Evolutionary conservation across 1,140 invertebrate species (phyloP), one percentile per base, ranked within the genome.

Genomic region (Adoxophyes honmai): DNA sequence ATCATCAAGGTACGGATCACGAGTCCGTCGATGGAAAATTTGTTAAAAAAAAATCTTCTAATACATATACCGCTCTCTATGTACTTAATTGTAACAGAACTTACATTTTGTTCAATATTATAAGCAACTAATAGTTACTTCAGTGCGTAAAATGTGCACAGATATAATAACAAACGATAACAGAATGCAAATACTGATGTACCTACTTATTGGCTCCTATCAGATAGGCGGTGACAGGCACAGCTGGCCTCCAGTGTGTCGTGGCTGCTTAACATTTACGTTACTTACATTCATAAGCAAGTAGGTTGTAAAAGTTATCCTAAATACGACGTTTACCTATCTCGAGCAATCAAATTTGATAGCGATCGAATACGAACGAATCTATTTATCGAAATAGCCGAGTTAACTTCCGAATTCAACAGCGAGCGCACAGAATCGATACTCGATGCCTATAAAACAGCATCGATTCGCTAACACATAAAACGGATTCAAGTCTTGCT

Each of bases 391-490:
- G 68, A 72, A 81, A 78, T 78, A 73, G 75, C 73, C 38, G 61
- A 64, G 65, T 74, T 78, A 75, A 78, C 75, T 78, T 77, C 75
- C 75, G 73, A 82, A 79, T 78, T 77, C 69, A 68, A 75, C 64
- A 68, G 58, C 57, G 56, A 59, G 60, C 65, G 59, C 60, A 64
- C 68, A 57, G 66, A 81, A 84, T 86, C 81, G 82, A 88, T 86
- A 83, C 71, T 76, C 76, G 77, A 86, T 85, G 75, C 75, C 74
- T 83, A 85, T 86, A 88, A 86, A 88, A 85, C 70, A 63, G 73
- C 68, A 70, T 75, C 76, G 79, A 88, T 82, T 88, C 80, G 75
- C 82, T 74, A 83, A 86, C 85, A 87, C 84, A 86, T 88, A 88
- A 86, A 88, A 85, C 74, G 83, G 76, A 80, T 86, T 85, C 78